Evolutionary conservation across 1,140 invertebrate genomes (phyloP).

Genomic region (Campoletis sonorensis): DNA sequence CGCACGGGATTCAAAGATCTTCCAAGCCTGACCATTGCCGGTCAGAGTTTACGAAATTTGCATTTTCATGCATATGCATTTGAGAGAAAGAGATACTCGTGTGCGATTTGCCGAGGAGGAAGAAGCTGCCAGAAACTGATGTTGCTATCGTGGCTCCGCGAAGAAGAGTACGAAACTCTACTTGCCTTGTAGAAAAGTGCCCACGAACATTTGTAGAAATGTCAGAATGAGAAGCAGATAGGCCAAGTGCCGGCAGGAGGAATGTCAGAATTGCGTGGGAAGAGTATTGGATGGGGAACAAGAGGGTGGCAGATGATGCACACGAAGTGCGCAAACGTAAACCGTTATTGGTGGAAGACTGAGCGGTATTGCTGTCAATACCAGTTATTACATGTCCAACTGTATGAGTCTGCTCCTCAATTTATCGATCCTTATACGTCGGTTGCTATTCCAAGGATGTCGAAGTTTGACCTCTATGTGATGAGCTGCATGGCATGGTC

Average conservation of each 20-base stretch:
- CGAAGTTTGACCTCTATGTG: neutral
- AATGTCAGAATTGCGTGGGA: slow-evolving; percentile 51
- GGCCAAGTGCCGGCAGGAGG: slow-evolving; percentile 40
- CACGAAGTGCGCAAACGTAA: neutral
- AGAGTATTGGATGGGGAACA: slow-evolving; percentile 14
- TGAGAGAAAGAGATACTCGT: slow-evolving; percentile 20
- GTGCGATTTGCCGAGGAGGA: slow-evolving; percentile 8
- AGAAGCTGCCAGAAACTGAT: neutral
- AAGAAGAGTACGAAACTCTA: slow-evolving; percentile 14
- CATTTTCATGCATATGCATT: slow-evolving; percentile 35
- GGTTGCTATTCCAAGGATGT: neutral
- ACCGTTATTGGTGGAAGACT: slow-evolving; percentile 36
- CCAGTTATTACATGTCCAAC: slow-evolving; percentile 32
- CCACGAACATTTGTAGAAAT: neutral
- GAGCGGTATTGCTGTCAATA: slow-evolving; percentile 33
- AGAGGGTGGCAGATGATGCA: neutral
- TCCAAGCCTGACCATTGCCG: neutral
- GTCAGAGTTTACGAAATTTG: slow-evolving; percentile 31
- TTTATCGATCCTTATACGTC: neutral
- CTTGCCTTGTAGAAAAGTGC: neutral
- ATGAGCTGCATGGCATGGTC: neutral
- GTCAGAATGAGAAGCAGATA: slow-evolving; percentile 28
- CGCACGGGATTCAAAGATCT: slow-evolving; percentile 8
- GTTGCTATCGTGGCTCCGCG: neutral
- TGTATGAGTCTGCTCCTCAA: slow-evolving; percentile 12